Percentiles rank a stretch among this genome's conserved stretches.
Evolutionary conservation across 2,888 invertebrate genomes (phyloP).

Genomic region (Heliconius erato): DNA sequence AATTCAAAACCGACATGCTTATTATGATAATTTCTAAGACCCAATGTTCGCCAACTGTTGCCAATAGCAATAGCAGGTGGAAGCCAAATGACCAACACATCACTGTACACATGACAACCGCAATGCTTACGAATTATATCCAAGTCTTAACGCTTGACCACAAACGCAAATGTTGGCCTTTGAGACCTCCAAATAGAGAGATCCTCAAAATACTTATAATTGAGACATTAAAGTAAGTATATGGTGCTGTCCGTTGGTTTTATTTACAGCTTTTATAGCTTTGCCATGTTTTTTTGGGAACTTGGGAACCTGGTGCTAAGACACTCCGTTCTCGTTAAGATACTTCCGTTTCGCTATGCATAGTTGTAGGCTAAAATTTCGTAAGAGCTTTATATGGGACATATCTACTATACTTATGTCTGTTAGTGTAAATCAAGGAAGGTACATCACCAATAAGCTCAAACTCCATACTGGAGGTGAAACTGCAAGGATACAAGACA

Average conservation of each 20-base stretch:
- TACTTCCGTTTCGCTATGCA: not conserved
- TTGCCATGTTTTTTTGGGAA: too few relatives aligned
- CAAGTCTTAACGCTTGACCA: conserved; percentile 45
- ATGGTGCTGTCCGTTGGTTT: not conserved
- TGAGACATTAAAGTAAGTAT: conserved; percentile 30
- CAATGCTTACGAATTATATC: conserved; percentile 52
- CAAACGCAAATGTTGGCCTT: conserved; percentile 43
- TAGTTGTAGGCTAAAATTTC: not conserved
- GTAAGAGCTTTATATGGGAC: too few relatives aligned
- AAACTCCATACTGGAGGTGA: too few relatives aligned
- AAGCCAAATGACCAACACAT: conserved; percentile 55
- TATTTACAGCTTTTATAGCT: not conserved
- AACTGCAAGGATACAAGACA: too few relatives aligned
- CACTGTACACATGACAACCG: conserved; percentile 53
- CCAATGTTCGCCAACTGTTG: conserved; percentile 52
- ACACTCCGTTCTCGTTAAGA: too few relatives aligned
- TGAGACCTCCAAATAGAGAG: not conserved
- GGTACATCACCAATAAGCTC: too few relatives aligned
- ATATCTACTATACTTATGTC: too few relatives aligned
- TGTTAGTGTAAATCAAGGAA: too few relatives aligned
- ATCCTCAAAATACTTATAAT: conserved; percentile 15
- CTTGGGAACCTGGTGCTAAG: too few relatives aligned
- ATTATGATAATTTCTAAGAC: conserved; percentile 54
- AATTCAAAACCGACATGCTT: conserved; percentile 40
- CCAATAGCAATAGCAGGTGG: conserved; percentile 57